phyloP scores from a whole-genome alignment of 2,888 invertebrate genomes.

The Hyalella azteca region DNA sequence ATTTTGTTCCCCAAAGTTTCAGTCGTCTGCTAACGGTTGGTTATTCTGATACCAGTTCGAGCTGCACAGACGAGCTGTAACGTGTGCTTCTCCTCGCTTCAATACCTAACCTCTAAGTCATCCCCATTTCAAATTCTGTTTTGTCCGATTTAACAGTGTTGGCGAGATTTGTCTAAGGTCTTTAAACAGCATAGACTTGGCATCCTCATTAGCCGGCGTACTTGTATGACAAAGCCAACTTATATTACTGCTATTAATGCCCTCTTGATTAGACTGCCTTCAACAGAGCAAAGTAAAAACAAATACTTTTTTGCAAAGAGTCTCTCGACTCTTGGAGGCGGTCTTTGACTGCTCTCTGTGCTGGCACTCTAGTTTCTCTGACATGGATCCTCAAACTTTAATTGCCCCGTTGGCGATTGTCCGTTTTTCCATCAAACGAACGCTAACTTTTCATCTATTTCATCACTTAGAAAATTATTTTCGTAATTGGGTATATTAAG shows the following conservation, averaged over 20 bases:
- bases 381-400: background rate
- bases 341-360: background rate
- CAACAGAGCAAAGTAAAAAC: background rate
- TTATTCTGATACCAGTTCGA: background rate
- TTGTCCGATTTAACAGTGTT: background rate
- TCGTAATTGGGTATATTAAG: constrained; percentile 13
- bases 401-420: background rate
- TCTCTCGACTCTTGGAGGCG: background rate
- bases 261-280: background rate
- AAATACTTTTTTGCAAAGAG: background rate
- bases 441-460: background rate
- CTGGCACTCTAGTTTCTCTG: background rate
- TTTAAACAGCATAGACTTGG: background rate
- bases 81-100: background rate
- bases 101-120: background rate
- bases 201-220: constrained; percentile 19
- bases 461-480: background rate
- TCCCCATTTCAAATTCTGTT: background rate
- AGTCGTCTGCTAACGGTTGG: constrained; percentile 20
- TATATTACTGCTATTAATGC: no score
- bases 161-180: background rate
- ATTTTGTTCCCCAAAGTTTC: constrained; percentile 6
- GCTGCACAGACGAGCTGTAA: constrained; percentile 14
- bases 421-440: background rate
- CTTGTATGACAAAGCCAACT: no score